Conservation (phyloP, 2,888 invertebrate species). For the Steinernema carpocapsae region DNA sequence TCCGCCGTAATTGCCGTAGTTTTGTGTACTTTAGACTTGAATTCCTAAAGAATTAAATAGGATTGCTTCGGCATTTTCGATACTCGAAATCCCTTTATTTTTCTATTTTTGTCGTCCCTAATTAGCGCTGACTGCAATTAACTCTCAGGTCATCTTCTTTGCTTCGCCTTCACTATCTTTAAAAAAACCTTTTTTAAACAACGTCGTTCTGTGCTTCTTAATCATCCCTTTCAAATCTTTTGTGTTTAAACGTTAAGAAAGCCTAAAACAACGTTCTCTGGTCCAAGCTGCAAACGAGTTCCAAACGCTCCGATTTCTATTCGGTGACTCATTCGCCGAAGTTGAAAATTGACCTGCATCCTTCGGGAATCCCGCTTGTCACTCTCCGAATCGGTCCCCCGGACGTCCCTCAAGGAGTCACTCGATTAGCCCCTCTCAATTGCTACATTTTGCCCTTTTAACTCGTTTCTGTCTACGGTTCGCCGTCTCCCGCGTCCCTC, state of each 20-base stretch:
- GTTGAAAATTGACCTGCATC: not conserved
- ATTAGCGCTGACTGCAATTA: too few relatives aligned
- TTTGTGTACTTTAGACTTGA: too few relatives aligned
- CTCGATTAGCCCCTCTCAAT: not conserved
- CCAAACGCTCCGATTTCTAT: not conserved
- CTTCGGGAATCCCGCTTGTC: not conserved
- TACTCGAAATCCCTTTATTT: too few relatives aligned
- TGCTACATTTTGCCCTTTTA: constrained; percentile 29
- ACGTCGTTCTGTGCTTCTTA: not conserved
- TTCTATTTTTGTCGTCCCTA: too few relatives aligned
- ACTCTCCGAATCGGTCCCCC: not conserved
- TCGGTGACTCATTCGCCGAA: too few relatives aligned
- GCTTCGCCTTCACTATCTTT: not conserved
- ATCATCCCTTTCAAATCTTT: too few relatives aligned
- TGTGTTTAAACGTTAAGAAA: too few relatives aligned
- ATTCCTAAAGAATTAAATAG: too few relatives aligned
- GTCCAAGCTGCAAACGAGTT: not conserved
- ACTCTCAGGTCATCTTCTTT: not conserved
- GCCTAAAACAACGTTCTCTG: too few relatives aligned
- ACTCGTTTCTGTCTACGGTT: not conserved
- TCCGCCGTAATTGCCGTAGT: too few relatives aligned
- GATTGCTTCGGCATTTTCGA: too few relatives aligned
- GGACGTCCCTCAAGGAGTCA: not conserved
- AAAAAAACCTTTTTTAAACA: too few relatives aligned
- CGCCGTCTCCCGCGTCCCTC: not conserved